Base-by-base conservation (phyloP, 2,888 invertebrate genomes). In the Gibbula magus region DNA sequence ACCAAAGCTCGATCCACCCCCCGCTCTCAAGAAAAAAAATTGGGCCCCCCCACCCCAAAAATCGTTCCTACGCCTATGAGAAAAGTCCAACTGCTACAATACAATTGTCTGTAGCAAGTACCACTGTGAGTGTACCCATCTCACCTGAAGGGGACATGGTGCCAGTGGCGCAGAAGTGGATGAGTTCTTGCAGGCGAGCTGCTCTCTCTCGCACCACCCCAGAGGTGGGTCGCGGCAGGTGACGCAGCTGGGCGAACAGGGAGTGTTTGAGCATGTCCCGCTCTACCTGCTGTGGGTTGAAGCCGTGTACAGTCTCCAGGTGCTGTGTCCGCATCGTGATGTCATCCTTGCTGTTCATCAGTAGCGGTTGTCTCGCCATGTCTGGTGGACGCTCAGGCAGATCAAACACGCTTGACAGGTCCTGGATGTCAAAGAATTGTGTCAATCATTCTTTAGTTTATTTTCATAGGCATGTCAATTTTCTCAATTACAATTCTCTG, bases 141-240 rank as follows among this genome's bases (percentile, higher is more conserved):
- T 16, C 3, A 92, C 92, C 92, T 82, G 90, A 86, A 76, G 86
- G 88, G 35, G 90, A 86, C 13, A 92, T 82, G 3, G 90, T 90
- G 25, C 87, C 88, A 16, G 86, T 89, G 32, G 89, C 86, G 85
- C 91, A 91, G 86, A 91, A 92, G 80, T 91, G 90, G 45, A 93
- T 84, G 39, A 93, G 87, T 79, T 93, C 92, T 79, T 93, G 92
- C 18, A 92, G 85, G 20, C 91, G 81, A 1, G 92, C 90, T 4
- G 91, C 89, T 54, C 92, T 81, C 76, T 91, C 89, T 77, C 86
- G 86, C 0, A 88, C 85, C 13, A 86, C 84, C 29, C 85, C 82
- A 0, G 88, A 84, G 4, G 88, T 81, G 0, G 89, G 89, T 0
- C 86, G 78, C 2, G 87, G 87, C 0, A 87, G 74, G 8, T 89